Conservation (phyloP, 2,797 vertebrate species). For the Bufotes viridis region DNA sequence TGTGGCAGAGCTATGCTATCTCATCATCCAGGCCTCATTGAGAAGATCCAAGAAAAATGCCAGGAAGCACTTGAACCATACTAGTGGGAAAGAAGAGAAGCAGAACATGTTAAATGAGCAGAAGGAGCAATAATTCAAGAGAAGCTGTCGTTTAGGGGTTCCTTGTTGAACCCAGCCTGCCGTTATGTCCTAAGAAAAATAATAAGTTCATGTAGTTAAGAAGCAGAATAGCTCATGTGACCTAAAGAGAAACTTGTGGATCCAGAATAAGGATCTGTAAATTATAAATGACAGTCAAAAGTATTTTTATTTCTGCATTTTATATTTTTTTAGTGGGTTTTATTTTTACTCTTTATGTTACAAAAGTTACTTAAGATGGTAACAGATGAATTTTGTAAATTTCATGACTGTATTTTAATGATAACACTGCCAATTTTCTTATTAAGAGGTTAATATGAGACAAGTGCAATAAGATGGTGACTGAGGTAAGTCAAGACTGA, state of each 20-base stretch:
- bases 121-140: slow-evolving; percentile 39
- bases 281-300: slow-evolving; percentile 15
- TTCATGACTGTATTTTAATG: slow-evolving; percentile 17
- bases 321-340: neutral
- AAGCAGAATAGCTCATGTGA: neutral
- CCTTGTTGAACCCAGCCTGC: neutral
- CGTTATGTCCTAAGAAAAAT: slow-evolving; percentile 10
- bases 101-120: slow-evolving; percentile 76
- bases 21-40: slow-evolving; percentile 81
- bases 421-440: slow-evolving; percentile 47
- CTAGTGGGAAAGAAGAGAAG: slow-evolving; percentile 65
- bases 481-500: neutral
- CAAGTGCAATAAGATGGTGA: neutral
- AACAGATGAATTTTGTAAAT: neutral
- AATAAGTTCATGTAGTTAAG: neutral
- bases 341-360: slow-evolving; percentile 56
- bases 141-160: neutral
- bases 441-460: neutral
- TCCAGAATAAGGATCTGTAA: slow-evolving; percentile 8
- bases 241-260: slow-evolving; percentile 6
- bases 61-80: slow-evolving; percentile 60
- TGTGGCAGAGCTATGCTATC: slow-evolving; percentile 88
- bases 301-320: slow-evolving; percentile 40
- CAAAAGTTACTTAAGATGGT: neutral
- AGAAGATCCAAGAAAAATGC: slow-evolving; percentile 67